Evolutionary conservation across 2,113 vertebrate genomes (phyloP).

Genomic region (Anarhynchus alexandrinus): DNA sequence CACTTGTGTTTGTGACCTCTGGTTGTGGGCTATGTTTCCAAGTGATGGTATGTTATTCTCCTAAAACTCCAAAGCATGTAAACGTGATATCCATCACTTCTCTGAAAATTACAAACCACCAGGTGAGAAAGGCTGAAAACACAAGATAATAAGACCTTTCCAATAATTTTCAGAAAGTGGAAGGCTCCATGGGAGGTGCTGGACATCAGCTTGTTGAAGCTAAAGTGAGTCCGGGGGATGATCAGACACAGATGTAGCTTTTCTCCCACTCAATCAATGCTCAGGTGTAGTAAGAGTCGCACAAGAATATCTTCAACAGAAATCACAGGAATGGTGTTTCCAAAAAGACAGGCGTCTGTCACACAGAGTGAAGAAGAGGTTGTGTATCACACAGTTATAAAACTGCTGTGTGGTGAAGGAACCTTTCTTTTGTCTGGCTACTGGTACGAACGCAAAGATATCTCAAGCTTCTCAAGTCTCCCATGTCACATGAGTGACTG

Average conservation of each 20-base stretch:
- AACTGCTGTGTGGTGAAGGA: not conserved
- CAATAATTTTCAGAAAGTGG: not conserved
- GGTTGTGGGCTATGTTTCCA: not conserved
- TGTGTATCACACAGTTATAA: not conserved
- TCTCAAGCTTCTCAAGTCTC: not conserved
- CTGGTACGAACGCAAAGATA: not conserved
- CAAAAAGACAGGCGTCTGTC: not conserved
- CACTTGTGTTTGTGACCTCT: not conserved
- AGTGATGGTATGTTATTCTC: not conserved
- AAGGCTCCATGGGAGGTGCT: rapidly evolving
- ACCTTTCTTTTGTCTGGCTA: not conserved
- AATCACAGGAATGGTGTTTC: not conserved
- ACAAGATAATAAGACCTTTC: not conserved
- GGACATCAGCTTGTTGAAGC: not conserved
- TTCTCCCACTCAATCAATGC: not conserved
- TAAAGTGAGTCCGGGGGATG: not conserved
- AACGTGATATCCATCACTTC: not conserved
- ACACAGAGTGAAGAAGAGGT: not conserved
- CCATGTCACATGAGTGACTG: not conserved
- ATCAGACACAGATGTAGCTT: not conserved
- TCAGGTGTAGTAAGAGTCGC: not conserved
- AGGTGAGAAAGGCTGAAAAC: not conserved
- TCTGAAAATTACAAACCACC: not conserved
- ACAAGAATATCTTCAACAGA: not conserved
- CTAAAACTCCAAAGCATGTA: not conserved